phyloP scores from a whole-genome alignment of 2,113 vertebrate species.

The Catharus minimus region DNA sequence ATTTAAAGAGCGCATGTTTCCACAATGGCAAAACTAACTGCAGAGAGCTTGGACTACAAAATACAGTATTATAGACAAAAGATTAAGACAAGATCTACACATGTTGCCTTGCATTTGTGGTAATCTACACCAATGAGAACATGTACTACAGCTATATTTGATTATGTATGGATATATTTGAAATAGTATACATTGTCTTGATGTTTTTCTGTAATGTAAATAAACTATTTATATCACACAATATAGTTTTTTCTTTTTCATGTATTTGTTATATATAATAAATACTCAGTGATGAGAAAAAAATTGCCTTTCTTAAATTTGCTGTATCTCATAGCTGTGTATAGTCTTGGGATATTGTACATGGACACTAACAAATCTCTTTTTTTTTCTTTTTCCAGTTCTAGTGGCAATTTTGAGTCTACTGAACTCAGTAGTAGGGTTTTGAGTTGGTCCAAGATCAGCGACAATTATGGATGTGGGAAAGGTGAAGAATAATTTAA shows the following conservation, averaged over 20 bases:
- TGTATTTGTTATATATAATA: conserved; percentile 90
- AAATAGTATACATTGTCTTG: conserved; percentile 99
- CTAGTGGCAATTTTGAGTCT: conserved; percentile 68
- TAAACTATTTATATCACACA: conserved; percentile 99
- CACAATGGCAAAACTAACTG: conserved; percentile 78
- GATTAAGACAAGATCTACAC: conserved; percentile 88
- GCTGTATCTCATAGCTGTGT: conserved; percentile 71
- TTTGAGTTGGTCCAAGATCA: conserved; percentile 73
- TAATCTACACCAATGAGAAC: conserved; percentile 98
- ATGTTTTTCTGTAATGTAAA: conserved; percentile 99
- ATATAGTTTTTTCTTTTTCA: conserved; percentile 88
- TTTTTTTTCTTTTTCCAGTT: conserved; percentile 65
- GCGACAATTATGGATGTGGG: conserved; percentile 74
- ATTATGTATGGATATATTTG: conserved; percentile 99
- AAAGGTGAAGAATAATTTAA: conserved; percentile 77
- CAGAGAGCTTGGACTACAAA: conserved; percentile 78
- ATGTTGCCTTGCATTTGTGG: conserved; percentile 99
- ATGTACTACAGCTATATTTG: conserved; percentile 95
- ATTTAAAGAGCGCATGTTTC: conserved; percentile 90
- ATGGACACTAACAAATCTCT: conserved; percentile 36
- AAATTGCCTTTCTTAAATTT: conserved; percentile 77
- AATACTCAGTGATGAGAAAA: conserved; percentile 86
- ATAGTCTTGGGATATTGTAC: conserved; percentile 37
- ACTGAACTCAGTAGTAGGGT: conserved; percentile 69
- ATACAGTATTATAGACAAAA: conserved; percentile 82